Conservation (phyloP, 1,140 invertebrate species). For the Adelges cooleyi region DNA sequence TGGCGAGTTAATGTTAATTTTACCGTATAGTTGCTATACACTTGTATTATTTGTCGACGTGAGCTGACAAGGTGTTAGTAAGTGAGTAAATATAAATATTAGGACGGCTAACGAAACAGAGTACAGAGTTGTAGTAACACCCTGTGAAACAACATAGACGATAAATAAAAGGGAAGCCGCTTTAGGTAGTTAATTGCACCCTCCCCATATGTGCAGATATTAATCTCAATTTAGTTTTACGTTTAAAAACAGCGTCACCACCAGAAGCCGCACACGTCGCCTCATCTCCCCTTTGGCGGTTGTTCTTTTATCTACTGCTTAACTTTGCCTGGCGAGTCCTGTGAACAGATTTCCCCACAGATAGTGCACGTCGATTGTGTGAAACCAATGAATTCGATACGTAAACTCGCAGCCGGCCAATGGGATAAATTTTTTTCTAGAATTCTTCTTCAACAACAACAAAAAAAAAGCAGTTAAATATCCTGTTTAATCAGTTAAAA, state of each 20-base stretch:
- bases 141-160: not conserved
- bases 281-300: not conserved
- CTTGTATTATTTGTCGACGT: too few relatives aligned
- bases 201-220: not conserved
- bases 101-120: too few relatives aligned
- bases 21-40: too few relatives aligned
- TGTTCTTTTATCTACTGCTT: conserved; percentile 15
- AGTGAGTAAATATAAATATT: too few relatives aligned
- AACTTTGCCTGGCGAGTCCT: not conserved
- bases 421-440: too few relatives aligned
- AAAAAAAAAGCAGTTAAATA: too few relatives aligned
- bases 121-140: not conserved
- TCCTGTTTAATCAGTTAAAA: too few relatives aligned
- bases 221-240: conserved; percentile 28
- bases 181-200: conserved; percentile 27
- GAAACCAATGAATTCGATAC: conserved; percentile 13
- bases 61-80: too few relatives aligned
- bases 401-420: too few relatives aligned
- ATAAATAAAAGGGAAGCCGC: conserved; percentile 2
- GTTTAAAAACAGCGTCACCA: conserved; percentile 25
- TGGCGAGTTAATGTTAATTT: too few relatives aligned
- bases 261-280: conserved; percentile 16
- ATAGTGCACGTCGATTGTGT: not conserved
- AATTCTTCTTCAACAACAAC: too few relatives aligned
- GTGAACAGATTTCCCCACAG: not conserved